phyloP scores from a whole-genome alignment of 2,888 invertebrate species.

The Melitaea athalia region DNA sequence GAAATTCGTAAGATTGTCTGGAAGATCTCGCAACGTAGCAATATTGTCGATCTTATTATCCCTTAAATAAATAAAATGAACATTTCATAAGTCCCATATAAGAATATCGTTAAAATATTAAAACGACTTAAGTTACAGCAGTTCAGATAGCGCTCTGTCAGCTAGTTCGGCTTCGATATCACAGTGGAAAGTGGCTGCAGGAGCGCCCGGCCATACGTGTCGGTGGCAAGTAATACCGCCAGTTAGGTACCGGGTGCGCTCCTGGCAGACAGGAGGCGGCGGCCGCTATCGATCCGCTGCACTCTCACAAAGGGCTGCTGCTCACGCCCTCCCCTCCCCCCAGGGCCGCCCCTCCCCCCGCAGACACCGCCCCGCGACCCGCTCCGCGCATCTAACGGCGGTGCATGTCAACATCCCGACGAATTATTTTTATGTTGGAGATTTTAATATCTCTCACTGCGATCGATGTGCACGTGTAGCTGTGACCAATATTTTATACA shows the following conservation, averaged over 20 bases:
- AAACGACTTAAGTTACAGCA: neutral
- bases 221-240: neutral
- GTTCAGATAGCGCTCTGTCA: neutral
- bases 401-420: conserved; percentile 30
- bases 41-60: too few species aligned
- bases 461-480: neutral
- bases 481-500: too few species aligned
- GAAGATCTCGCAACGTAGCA: too few species aligned
- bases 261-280: conserved; percentile 26
- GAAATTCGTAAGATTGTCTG: too few species aligned
- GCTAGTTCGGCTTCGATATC: neutral
- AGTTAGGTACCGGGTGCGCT: conserved; percentile 14
- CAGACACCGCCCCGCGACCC: conserved; percentile 12
- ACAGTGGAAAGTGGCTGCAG: neutral
- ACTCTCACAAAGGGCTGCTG: conserved; percentile 54
- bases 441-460: neutral
- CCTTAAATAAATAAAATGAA: too few species aligned
- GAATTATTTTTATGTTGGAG: conserved; percentile 28
- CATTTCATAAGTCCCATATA: too few species aligned
- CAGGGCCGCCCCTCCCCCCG: conserved; percentile 12
- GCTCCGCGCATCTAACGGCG: conserved; percentile 24
- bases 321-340: conserved; percentile 26
- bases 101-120: too few species aligned
- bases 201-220: conserved; percentile 4
- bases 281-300: conserved; percentile 61